Percentiles rank a stretch among this genome's conserved stretches.
Evolutionary conservation across 2,113 vertebrate genomes (phyloP).

Genomic region (Tringa solitaria): DNA sequence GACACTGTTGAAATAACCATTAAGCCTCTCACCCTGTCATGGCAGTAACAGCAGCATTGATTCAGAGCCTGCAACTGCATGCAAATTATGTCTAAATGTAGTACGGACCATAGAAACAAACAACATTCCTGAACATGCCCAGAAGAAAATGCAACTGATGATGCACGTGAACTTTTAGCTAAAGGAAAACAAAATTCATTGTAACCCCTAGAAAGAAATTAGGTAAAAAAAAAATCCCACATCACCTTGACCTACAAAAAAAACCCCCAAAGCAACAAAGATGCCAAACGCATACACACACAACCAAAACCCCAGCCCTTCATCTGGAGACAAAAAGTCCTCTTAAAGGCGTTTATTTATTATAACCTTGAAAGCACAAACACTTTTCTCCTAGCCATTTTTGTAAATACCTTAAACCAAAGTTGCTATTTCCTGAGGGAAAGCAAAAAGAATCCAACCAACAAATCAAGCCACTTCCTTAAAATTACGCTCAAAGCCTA

Average conservation of each 20-base stretch:
- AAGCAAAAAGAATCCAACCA: neutral
- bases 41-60: neutral
- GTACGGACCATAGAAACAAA: neutral
- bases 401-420: neutral
- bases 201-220: neutral
- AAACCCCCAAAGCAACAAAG: neutral
- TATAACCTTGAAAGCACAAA: neutral
- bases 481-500: neutral
- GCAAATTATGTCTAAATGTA: neutral
- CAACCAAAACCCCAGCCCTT: neutral
- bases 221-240: neutral
- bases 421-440: neutral
- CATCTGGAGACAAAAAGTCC: neutral
- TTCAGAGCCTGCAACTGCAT: neutral
- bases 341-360: neutral
- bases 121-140: neutral
- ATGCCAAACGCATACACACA: neutral
- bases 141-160: conserved; percentile 5
- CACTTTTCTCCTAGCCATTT: neutral
- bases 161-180: neutral
- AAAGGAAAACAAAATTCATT: neutral
- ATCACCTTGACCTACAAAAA: neutral
- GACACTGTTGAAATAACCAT: neutral
- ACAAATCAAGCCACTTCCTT: neutral
- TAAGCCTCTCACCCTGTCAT: neutral